Conservation (phyloP, 2,888 invertebrate species). For the Acleris sparsana region DNA sequence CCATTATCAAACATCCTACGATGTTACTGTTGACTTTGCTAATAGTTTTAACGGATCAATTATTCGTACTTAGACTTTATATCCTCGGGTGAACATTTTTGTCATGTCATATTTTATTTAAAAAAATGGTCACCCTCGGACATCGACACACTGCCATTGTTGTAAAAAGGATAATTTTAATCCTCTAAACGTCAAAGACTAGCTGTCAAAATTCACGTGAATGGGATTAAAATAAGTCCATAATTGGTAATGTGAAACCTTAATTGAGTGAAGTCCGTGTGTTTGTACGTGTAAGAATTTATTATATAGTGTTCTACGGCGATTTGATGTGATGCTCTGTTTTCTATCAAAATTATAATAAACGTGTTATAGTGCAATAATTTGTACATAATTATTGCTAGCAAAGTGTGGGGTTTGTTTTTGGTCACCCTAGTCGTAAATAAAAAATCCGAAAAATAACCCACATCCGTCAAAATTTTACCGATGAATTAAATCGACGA, state of each 20-base stretch:
- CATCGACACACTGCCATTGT: conserved; percentile 67
- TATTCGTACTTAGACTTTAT: conserved; percentile 70
- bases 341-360: conserved; percentile 45
- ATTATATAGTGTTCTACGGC: conserved; percentile 43
- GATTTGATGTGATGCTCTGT: conserved; percentile 47
- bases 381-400: conserved; percentile 44
- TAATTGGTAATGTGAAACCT: conserved; percentile 42
- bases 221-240: conserved; percentile 32
- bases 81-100: conserved; percentile 65
- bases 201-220: conserved; percentile 5
- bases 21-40: conserved; percentile 53
- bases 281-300: conserved; percentile 42
- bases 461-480: too few relatives aligned
- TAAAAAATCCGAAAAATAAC: neutral
- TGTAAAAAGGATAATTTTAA: conserved; percentile 44
- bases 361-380: conserved; percentile 42
- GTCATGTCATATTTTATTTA: conserved; percentile 29
- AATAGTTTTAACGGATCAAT: conserved; percentile 67
- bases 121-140: conserved; percentile 56
- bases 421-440: conserved; percentile 40
- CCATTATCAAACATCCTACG: conserved; percentile 47
- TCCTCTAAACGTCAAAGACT: conserved; percentile 14
- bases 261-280: conserved; percentile 47
- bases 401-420: conserved; percentile 38
- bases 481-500: too few relatives aligned